phyloP scores from a whole-genome alignment of 2,113 vertebrate genomes.

The Gymnocephalus cernua region DNA sequence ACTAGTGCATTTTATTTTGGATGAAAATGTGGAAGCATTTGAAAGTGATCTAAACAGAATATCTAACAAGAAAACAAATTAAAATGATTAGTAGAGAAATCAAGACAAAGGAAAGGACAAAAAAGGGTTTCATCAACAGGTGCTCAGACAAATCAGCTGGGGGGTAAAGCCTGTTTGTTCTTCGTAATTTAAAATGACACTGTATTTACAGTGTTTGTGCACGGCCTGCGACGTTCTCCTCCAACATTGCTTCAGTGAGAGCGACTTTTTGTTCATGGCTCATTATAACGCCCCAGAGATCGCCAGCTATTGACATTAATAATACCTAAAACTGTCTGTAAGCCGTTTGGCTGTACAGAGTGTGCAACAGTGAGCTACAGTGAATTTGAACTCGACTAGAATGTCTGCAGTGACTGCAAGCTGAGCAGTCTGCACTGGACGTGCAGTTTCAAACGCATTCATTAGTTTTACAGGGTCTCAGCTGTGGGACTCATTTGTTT shows the following conservation, averaged over 20 bases:
- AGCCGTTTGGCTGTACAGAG: slow-evolving; percentile 39
- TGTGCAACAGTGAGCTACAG: slow-evolving; percentile 25
- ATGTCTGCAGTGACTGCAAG: slow-evolving; percentile 4
- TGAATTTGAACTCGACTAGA: slow-evolving; percentile 45
- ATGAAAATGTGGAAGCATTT: slow-evolving; percentile 23
- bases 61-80: not conserved
- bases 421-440: slow-evolving; percentile 30
- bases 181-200: slow-evolving; percentile 41
- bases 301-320: slow-evolving; percentile 59
- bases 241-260: slow-evolving; percentile 33
- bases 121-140: slow-evolving; percentile 17
- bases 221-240: slow-evolving; percentile 23
- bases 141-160: slow-evolving; percentile 25
- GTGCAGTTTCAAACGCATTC: slow-evolving; percentile 41
- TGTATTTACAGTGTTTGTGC: slow-evolving; percentile 37
- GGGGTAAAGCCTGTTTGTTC: slow-evolving; percentile 27
- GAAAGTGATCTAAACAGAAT: slow-evolving; percentile 28
- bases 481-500: slow-evolving; percentile 51
- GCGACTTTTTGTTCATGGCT: slow-evolving; percentile 49
- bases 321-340: slow-evolving; percentile 51
- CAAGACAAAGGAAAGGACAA: not conserved
- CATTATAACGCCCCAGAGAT: slow-evolving; percentile 52
- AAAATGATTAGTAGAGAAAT: slow-evolving; percentile 17
- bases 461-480: slow-evolving; percentile 56
- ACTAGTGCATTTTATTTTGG: slow-evolving; percentile 16